Conservation (phyloP, 35 echinoderm and acorn worm genomes). For the Lytechinus variegatus region DNA sequence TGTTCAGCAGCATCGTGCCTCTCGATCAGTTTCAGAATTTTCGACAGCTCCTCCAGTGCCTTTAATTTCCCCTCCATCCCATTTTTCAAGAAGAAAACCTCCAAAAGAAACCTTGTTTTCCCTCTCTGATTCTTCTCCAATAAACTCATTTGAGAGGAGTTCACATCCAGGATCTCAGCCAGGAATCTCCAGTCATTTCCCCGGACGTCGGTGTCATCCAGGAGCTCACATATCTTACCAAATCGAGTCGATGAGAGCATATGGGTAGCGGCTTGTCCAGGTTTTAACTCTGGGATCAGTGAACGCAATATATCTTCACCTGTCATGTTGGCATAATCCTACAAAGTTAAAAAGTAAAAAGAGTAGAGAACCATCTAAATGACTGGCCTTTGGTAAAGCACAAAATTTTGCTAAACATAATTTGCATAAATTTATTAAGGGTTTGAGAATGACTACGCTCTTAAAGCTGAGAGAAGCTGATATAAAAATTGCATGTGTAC, state of each 20-base stretch:
- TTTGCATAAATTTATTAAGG: no score
- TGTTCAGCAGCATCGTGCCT: not conserved
- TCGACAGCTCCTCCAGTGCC: not conserved
- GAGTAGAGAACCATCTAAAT: not conserved
- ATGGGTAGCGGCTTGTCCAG: not conserved
- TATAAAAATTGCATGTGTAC: no score
- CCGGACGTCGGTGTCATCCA: not conserved
- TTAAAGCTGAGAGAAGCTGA: no score
- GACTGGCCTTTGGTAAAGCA: not conserved
- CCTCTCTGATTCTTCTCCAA: not conserved
- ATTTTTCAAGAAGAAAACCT: conserved; percentile 24
- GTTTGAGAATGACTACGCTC: no score
- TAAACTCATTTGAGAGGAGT: not conserved
- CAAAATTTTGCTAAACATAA: no score
- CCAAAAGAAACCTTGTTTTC: not conserved
- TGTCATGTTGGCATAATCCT: not conserved
- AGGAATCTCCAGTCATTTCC: not conserved
- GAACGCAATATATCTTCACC: not conserved
- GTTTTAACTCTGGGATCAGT: not conserved
- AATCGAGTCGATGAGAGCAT: not conserved
- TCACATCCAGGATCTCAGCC: not conserved
- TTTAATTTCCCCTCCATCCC: not conserved
- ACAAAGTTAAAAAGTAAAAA: not conserved
- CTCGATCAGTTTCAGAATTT: not conserved
- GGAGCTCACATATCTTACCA: conserved; percentile 8